These are phyloP conservation scores for Caenorhabditis sinica DNA, from an alignment of 2,888 invertebrate genomes.

Conservation along the genomic window DNA sequence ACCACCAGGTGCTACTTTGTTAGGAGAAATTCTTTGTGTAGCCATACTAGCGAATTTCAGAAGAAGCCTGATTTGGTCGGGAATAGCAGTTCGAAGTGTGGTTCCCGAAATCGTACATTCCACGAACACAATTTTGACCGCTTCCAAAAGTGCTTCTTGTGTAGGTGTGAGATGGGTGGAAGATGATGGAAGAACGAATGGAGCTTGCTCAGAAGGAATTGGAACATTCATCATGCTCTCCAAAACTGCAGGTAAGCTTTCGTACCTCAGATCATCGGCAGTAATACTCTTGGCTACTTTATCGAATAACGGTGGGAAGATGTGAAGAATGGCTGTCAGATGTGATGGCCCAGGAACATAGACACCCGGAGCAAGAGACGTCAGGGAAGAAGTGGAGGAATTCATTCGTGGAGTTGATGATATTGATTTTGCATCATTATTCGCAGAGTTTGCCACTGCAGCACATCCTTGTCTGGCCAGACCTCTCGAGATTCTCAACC, in stretches of 20 bases:
- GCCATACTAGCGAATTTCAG: conserved; percentile 84
- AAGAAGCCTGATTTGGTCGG: conserved; percentile 85
- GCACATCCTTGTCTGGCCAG: conserved; percentile 66
- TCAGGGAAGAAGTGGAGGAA: conserved; percentile 53
- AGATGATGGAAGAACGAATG: conserved; percentile 89
- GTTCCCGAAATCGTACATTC: conserved; percentile 70
- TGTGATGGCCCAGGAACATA: conserved; percentile 95
- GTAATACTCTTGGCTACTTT: conserved; percentile 69
- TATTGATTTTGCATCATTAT: conserved; percentile 37
- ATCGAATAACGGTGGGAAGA: conserved; percentile 93
- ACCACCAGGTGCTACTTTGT: conserved; percentile 65
- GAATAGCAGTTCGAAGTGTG: conserved; percentile 78
- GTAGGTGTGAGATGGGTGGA: conserved; percentile 91
- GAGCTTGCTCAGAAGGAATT: conserved; percentile 90
- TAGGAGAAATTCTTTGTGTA: conserved; percentile 67
- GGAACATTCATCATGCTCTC: conserved; percentile 90
- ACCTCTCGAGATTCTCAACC: conserved; percentile 70
- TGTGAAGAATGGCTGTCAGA: conserved; percentile 94
- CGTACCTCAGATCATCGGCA: conserved; percentile 70
- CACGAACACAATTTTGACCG: conserved; percentile 92
- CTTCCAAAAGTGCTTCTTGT: conserved; percentile 91
- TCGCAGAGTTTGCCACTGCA: conserved; percentile 49
- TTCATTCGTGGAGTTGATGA: conserved; percentile 60
- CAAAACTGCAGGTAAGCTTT: conserved; percentile 69
- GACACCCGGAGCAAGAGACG: conserved; percentile 56